Evolutionary conservation across 2,797 vertebrate genomes (phyloP).

Genomic region (Halcyon leucocephala): DNA sequence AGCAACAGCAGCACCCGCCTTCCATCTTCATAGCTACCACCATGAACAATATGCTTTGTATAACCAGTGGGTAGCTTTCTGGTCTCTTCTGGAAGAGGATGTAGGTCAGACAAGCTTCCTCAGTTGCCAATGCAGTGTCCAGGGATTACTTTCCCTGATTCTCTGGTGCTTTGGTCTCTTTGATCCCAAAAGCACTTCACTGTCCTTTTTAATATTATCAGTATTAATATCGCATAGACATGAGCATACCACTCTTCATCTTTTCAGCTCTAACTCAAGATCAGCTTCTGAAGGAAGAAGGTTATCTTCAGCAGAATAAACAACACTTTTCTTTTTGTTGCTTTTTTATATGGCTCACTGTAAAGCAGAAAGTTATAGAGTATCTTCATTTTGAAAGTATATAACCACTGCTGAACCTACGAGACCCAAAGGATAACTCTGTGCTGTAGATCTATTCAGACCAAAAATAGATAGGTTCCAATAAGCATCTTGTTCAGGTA

Average conservation of each 20-base stretch:
- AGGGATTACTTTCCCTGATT: background rate
- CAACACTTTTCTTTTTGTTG: background rate
- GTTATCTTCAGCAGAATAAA: background rate
- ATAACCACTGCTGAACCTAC: background rate
- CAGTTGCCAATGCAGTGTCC: background rate
- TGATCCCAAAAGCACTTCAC: background rate
- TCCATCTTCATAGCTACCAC: background rate
- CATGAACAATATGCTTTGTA: background rate
- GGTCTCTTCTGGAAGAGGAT: background rate
- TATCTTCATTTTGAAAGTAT: background rate
- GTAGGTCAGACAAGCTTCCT: background rate
- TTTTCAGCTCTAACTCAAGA: background rate
- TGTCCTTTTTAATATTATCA: background rate
- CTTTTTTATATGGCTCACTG: background rate
- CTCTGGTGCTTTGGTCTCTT: background rate
- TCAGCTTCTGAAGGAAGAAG: background rate
- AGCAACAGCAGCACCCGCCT: background rate
- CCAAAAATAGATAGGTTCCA: background rate
- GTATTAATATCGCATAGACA: background rate
- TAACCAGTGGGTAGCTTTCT: background rate
- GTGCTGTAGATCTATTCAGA: background rate
- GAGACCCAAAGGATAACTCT: background rate
- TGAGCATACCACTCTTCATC: background rate
- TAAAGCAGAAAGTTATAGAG: background rate
- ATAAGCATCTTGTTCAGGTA: background rate